Evolutionary conservation across 2,113 vertebrate genomes (phyloP).

Genomic region (Eudorcas thomsonii): DNA sequence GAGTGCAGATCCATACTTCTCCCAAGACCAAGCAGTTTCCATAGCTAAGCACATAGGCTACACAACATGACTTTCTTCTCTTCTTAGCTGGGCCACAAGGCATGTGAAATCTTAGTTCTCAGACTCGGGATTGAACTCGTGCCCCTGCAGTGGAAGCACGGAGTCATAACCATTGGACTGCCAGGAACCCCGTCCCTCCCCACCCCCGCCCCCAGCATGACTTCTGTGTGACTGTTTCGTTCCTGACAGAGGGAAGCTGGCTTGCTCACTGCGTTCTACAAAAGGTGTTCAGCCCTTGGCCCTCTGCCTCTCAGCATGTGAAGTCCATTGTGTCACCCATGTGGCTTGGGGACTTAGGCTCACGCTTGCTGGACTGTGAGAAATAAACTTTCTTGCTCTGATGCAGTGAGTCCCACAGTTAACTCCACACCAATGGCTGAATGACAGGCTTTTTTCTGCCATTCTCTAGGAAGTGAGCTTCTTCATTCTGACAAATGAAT

Average conservation of each 20-base stretch:
- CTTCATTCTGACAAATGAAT: not conserved
- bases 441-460: not conserved
- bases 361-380: not conserved
- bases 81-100: not conserved
- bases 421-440: no score
- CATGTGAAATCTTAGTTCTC: not conserved
- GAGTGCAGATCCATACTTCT: not conserved
- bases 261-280: no score
- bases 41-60: fast-evolving
- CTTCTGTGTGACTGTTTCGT: not conserved
- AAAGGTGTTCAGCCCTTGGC: not conserved
- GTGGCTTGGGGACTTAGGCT: not conserved
- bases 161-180: not conserved
- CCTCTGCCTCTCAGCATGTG: not conserved
- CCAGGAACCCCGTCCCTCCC: fast-evolving
- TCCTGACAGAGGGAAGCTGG: not conserved
- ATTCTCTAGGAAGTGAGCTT: not conserved
- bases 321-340: not conserved
- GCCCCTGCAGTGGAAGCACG: not conserved
- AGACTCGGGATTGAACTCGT: not conserved
- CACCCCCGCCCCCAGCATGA: fast-evolving
- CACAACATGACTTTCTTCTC: not conserved
- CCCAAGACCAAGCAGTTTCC: not conserved
- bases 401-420: not conserved
- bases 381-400: not conserved